Base-by-base conservation (phyloP, 2,797 vertebrate genomes). In the Poeciliopsis gracilis region DNA sequence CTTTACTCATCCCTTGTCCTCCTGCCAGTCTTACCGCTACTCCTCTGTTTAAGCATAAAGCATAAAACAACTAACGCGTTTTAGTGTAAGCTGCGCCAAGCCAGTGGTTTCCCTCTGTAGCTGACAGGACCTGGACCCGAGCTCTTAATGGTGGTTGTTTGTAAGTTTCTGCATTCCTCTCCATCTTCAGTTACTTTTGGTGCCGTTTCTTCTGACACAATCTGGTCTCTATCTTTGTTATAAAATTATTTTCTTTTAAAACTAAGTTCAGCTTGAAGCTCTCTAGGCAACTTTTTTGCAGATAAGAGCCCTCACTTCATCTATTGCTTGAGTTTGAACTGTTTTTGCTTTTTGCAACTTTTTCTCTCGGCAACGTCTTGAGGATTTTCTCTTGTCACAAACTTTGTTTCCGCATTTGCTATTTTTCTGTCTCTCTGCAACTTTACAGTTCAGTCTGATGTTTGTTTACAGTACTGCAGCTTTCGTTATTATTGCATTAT, bases 401-500 rank as follows among this genome's bases (percentile, higher is more conserved):
- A 30, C 25, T 70, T 61, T 13, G 38, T 79, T n/a, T 75, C 43
- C 2, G 28, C 23, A 38, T 28, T 49, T 61, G 49, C 43, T 72
- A 69, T 72, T 66, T 47, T 20, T 77, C 38, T 47, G 25, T 63
- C 57, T 49, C 61, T 77, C 66, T 83, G 71, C 28, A 76, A 80
- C 78, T 71, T 67, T 41, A 76, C 63, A 76, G 23, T 71, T 85
- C 73, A 82, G 25, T 70, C 61, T 81, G 75, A 49, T 18, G 18
- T 82, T 81, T 90, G 77, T 90, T 93, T 89, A 87, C 78, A 77
- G 75, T 87, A 87, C 80, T 81, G 80, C 76, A 82, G 82, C 88
- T 90, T 82, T 92, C 88, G 82, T 92, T 83, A 84, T 76, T 67
- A 81, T 46, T 87, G 70, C 77, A 90, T 90, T 91, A 90, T 93